Conservation (phyloP, 1,140 invertebrate species). For the Subanguina moxae region DNA sequence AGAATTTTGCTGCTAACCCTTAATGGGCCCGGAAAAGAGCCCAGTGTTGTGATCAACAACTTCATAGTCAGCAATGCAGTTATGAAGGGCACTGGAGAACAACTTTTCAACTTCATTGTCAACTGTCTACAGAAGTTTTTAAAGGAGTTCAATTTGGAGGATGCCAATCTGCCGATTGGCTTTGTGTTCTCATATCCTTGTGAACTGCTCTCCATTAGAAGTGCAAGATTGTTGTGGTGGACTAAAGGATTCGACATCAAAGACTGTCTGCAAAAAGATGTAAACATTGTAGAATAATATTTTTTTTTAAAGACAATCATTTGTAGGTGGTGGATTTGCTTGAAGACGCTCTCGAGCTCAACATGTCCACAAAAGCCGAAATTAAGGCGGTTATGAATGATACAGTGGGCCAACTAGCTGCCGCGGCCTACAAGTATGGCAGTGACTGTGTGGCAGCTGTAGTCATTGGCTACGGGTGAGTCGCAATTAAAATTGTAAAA, state of each 20-base stretch:
- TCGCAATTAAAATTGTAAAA: background rate
- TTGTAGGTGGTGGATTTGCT: conserved; percentile 43
- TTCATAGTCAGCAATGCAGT: conserved; percentile 54
- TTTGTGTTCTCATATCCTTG: conserved; percentile 59
- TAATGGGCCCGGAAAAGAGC: conserved; percentile 44
- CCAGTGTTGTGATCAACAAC: conserved; percentile 44
- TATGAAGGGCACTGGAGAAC: conserved; percentile 59
- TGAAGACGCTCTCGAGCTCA: conserved; percentile 56
- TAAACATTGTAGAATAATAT: too few relatives aligned
- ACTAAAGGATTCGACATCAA: conserved; percentile 59
- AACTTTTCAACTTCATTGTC: conserved; percentile 59
- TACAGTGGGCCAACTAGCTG: conserved; percentile 57
- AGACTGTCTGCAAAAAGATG: conserved; percentile 57
- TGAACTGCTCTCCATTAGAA: conserved; percentile 56
- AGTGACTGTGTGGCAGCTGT: conserved; percentile 53
- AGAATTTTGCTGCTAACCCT: conserved; percentile 51
- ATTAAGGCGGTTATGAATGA: conserved; percentile 60
- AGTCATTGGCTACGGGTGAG: conserved; percentile 58
- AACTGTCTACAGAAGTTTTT: conserved; percentile 59
- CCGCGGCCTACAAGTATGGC: conserved; percentile 57
- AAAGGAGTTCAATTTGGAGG: conserved; percentile 54
- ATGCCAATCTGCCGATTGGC: conserved; percentile 57
- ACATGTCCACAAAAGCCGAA: conserved; percentile 56
- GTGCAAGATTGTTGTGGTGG: conserved; percentile 58
- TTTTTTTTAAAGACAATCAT: too few relatives aligned